phyloP scores from a whole-genome alignment of 2,113 vertebrate species.

The Percopsis transmontana region DNA sequence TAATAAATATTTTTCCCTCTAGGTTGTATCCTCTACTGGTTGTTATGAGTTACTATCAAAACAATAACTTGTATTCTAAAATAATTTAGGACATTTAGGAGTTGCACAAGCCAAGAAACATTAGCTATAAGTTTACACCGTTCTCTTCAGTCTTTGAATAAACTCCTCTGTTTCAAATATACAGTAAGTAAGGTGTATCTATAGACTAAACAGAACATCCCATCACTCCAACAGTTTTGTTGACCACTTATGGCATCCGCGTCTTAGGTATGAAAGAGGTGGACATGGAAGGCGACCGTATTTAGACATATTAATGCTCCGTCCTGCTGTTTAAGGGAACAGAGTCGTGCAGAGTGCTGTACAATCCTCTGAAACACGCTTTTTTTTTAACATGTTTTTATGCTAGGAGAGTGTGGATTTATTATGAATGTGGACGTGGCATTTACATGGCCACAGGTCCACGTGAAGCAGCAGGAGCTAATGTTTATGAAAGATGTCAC shows the following conservation, averaged over 20 bases:
- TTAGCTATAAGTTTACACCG: too few relatives aligned
- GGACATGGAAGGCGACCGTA: slow-evolving; percentile 16
- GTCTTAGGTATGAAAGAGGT: neutral
- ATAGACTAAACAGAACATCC: neutral
- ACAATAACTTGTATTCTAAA: too few relatives aligned
- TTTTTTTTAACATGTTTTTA: neutral
- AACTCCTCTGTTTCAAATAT: too few relatives aligned
- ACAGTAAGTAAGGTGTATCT: too few relatives aligned
- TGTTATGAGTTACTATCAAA: too few relatives aligned
- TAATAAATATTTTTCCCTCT: too few relatives aligned
- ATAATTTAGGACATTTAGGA: too few relatives aligned
- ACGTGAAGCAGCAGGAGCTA: neutral
- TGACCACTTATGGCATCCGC: neutral
- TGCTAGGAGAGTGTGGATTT: neutral
- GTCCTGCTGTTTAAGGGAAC: neutral
- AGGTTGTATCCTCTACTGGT: too few relatives aligned
- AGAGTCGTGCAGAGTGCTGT: too few relatives aligned
- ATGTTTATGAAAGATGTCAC: slow-evolving; percentile 43
- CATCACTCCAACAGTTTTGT: neutral
- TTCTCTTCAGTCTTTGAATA: too few relatives aligned
- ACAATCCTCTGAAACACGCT: too few relatives aligned
- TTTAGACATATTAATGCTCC: slow-evolving; percentile 4
- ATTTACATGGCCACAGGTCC: neutral
- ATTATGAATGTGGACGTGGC: neutral
- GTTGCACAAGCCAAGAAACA: too few relatives aligned